A percentile compares a stretch with the other conserved stretches of the same genome.
These are phyloP conservation scores for Epinotia brunnichana DNA, from an alignment of 2,888 invertebrate genomes.

Conservation along the genomic window DNA sequence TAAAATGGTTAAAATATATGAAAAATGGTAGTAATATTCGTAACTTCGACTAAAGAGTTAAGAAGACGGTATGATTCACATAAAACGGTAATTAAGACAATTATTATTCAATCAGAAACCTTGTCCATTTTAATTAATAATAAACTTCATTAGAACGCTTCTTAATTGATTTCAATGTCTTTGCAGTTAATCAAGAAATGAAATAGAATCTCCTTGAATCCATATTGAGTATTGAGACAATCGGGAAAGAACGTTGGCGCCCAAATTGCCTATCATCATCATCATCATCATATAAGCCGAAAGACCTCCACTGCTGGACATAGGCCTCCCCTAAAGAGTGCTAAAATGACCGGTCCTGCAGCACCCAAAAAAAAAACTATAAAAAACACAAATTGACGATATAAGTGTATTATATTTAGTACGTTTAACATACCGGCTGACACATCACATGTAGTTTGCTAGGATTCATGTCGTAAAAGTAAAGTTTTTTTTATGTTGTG, in stretches of 20 bases:
- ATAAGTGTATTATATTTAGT: background rate
- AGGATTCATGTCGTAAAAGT: too few species aligned
- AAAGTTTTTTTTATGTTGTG: too few species aligned
- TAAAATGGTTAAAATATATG: too few species aligned
- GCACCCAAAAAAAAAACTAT: too few species aligned
- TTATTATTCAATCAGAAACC: slow-evolving; percentile 20
- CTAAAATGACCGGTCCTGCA: too few species aligned
- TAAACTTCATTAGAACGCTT: slow-evolving; percentile 6
- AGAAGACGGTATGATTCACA: background rate
- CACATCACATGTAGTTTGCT: too few species aligned
- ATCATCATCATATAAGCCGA: too few species aligned
- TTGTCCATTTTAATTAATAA: slow-evolving; percentile 30
- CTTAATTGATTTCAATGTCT: slow-evolving; percentile 27
- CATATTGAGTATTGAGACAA: slow-evolving; percentile 14
- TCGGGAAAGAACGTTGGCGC: background rate
- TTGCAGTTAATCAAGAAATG: slow-evolving; percentile 28
- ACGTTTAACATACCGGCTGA: background rate
- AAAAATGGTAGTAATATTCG: too few species aligned
- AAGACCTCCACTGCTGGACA: too few species aligned
- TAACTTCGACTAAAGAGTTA: background rate
- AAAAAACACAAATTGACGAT: background rate
- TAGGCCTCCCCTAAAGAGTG: too few species aligned
- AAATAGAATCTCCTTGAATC: slow-evolving; percentile 31
- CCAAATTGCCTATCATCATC: too few species aligned
- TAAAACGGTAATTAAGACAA: slow-evolving; percentile 4